A percentile compares a stretch with the other conserved stretches of the same genome.
phyloP scores from a whole-genome alignment of 2,113 vertebrate species.

The Chaetodon auriga region DNA sequence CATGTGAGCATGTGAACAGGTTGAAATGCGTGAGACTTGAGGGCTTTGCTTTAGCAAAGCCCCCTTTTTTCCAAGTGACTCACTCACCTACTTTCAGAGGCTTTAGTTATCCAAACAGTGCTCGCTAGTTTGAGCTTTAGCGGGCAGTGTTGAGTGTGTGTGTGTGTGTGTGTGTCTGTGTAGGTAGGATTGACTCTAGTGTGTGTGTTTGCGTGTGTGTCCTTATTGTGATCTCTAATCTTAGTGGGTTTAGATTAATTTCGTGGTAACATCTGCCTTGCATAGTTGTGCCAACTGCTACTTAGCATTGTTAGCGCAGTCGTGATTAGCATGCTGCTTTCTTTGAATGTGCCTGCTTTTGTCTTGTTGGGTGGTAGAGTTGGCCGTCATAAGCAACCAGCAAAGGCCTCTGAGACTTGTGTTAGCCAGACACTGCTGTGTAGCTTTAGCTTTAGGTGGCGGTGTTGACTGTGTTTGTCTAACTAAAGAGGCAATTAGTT shows the following conservation, averaged over 20 bases:
- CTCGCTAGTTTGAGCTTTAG: not conserved
- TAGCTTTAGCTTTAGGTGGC: not conserved
- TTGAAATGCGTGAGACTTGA: too few species aligned
- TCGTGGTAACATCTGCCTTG: too few species aligned
- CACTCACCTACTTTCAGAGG: not conserved
- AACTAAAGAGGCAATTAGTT: not conserved
- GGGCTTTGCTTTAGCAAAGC: too few species aligned
- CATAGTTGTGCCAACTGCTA: too few species aligned
- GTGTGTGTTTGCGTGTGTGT: not conserved
- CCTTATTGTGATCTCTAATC: too few species aligned
- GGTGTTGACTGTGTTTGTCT: not conserved
- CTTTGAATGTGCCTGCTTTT: not conserved
- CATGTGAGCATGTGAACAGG: too few species aligned
- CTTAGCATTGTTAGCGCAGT: not conserved
- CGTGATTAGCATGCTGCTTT: not conserved
- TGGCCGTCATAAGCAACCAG: not conserved
- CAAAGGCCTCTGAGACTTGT: not conserved
- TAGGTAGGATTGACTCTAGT: too few species aligned
- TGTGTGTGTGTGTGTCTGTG: too few species aligned
- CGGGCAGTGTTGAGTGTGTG: not conserved
- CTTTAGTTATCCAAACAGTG: not conserved
- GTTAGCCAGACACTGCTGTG: not conserved
- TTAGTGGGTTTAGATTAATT: not conserved
- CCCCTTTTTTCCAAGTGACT: too few species aligned
- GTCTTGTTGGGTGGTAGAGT: not conserved